These are phyloP conservation scores for Pangasius krempfi DNA, from an alignment of 2,797 vertebrate species.

Conservation along the genomic window DNA sequence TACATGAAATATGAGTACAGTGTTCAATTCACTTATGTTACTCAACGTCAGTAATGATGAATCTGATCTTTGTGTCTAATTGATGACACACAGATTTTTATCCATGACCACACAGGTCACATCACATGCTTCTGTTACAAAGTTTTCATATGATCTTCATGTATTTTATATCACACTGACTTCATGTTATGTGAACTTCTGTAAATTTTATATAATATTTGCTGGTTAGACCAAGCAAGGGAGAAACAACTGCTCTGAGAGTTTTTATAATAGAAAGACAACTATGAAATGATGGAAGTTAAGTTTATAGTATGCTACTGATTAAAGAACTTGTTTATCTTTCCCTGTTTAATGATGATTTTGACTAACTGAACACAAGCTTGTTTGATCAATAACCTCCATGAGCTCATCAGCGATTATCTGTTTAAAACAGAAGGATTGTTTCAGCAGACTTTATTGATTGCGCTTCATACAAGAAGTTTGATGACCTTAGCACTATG, in stretches of 20 bases:
- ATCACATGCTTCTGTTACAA: constrained; percentile 13
- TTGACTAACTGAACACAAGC: neutral
- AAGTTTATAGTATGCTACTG: too few relatives aligned
- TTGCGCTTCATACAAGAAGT: constrained; percentile 16
- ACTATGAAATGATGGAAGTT: neutral
- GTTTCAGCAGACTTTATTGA: neutral
- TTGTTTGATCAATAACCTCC: constrained; percentile 5
- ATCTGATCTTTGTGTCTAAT: constrained; percentile 21
- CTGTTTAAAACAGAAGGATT: neutral
- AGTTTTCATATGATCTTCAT: neutral
- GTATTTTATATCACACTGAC: neutral
- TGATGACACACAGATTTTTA: constrained; percentile 17
- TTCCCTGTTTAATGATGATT: neutral
- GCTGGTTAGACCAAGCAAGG: neutral
- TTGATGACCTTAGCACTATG: neutral
- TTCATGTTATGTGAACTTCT: neutral
- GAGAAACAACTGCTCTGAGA: neutral
- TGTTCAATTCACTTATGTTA: neutral
- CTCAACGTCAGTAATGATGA: constrained; percentile 1
- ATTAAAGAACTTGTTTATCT: neutral
- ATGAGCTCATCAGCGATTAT: constrained; percentile 18
- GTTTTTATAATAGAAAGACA: neutral
- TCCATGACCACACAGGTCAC: neutral
- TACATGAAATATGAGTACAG: neutral
- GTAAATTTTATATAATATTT: neutral